Evolutionary conservation across 2,113 vertebrate species (phyloP).

Genomic region (Rhipidura dahli): DNA sequence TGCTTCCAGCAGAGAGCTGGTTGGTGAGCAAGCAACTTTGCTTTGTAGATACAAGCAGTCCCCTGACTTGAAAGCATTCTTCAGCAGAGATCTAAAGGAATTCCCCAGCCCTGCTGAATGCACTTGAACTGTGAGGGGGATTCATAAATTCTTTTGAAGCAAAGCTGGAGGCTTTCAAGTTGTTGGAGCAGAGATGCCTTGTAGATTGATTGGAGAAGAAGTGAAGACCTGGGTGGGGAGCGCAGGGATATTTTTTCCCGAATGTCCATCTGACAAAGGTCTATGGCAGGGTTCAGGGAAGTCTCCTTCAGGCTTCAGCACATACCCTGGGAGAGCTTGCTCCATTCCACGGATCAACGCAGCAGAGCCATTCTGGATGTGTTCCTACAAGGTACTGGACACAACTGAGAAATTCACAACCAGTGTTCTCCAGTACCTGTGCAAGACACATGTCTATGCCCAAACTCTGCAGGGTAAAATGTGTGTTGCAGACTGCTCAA

Average conservation of each 20-base stretch:
- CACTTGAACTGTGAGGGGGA: slow-evolving; percentile 2
- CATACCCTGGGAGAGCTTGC: not conserved
- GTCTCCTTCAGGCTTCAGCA: not conserved
- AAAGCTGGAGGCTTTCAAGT: slow-evolving; percentile 27
- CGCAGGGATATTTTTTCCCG: not conserved
- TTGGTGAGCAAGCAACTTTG: slow-evolving; percentile 9
- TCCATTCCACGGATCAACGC: not conserved
- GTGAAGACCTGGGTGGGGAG: not conserved
- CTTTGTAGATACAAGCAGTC: not conserved
- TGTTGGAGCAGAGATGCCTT: not conserved
- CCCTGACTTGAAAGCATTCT: slow-evolving; percentile 48
- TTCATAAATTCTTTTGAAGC: slow-evolving; percentile 27
- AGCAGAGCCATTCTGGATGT: not conserved
- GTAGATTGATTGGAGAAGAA: not conserved
- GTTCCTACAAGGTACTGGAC: not conserved
- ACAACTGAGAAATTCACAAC: not conserved
- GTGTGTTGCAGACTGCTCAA: not conserved
- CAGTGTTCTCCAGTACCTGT: not conserved
- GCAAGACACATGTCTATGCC: rapidly evolving
- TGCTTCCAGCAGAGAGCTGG: slow-evolving; percentile 35
- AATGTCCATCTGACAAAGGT: not conserved
- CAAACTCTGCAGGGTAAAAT: not conserved
- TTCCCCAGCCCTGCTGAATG: slow-evolving; percentile 11
- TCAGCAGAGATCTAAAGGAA: slow-evolving; percentile 50
- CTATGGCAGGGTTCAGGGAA: not conserved